Base-by-base conservation (phyloP, 2,797 vertebrate species). In the Taeniopygia guttata region DNA sequence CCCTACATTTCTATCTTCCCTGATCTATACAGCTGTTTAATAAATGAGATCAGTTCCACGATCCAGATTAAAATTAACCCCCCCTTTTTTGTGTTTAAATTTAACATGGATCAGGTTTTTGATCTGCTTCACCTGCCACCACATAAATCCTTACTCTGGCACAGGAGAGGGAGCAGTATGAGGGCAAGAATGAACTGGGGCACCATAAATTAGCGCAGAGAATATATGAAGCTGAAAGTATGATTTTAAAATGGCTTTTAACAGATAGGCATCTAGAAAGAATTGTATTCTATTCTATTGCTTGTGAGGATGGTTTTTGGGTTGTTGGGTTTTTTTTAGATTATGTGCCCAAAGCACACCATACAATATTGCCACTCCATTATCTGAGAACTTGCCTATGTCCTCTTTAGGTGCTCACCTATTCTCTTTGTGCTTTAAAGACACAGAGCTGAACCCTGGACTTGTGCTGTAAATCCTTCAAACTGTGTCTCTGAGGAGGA, bases 121-220 rank as follows among this genome's bases (percentile, higher is more conserved):
- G 66, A 87, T 86, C 59, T 72, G 55, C 25, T 84, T 95, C 80
- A 94, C 80, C 85, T 95, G 80, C 80, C n/a, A 78, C 55, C 26
- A n/a, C 67, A 78, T 93, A 94, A 96, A 91, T 95, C 83, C 59
- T 73, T 89, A 68, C 36, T 32, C 55, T 93, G 87, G 58, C 87
- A 69, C 10, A 84, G 77, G 32, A 84, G 21, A 87, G 51, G 26
- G 80, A 88, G 80, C 40, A 59, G 59, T 16, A 32, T 22, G 43
- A 78, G n/a, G 62, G n/a, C 87, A 91, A 54, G 68, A 91, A 85
- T 38, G 30, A 89, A 36, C 52, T 70, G 51, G 27, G 26, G 10
- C 42, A 80, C 22, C 26, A 63, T 93, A 83, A 92, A 90, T 93
- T 68, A 80, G 27, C 11, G 5, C 30, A 48, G 87, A 75, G 42